Base-by-base conservation (phyloP, 1,140 invertebrate species). In the Elymnias hypermnestra region DNA sequence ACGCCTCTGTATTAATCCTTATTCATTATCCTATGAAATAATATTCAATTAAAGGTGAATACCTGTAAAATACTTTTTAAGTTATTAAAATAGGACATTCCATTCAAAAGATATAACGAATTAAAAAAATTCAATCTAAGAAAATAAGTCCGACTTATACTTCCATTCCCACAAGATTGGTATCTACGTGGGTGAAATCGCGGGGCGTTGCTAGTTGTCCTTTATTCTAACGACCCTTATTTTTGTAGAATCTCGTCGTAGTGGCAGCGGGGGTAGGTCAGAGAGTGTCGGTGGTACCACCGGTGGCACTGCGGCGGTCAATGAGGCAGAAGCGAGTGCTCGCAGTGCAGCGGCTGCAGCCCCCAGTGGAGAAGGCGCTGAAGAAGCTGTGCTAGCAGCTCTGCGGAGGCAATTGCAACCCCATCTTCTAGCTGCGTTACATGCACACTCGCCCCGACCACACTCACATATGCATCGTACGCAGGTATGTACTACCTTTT, bases 331-430 rank as follows among this genome's bases (percentile, higher is more conserved):
- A 8, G 29, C 13, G 5, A 13, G 77, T 72, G 46, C 73, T 72
- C 76, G 38, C 77, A 62, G 57, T 10, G 83, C 74, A 51, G 81
- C 78, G 76, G 55, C 62, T 43, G 88, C 47, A 84, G 37, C 37
- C 59, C 55, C 41, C 68, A 59, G 42, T 68, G 47, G 58, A 75
- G 63, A 77, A 73, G 87, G 84, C 45, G 71, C 82, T 5, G 73
- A 77, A 57, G 89, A 89, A 23, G 89, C 90, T n/a, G 90, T 91
- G 87, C 72, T 91, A 49, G 89, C 88, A 21, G 90, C 90, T 31
- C 72, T 91, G 49, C 87, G 90, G 5, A 83, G 89, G 12, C 89
- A 90, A 70, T 89, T 91, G 57, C 90, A 91, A 52, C 90, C 90
- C 21, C 90, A 91, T 54, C 62, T 91, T 35, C 87, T 91, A 75